phyloP scores from a whole-genome alignment of 2,113 vertebrate genomes.

The Dipodomys ordii region DNA sequence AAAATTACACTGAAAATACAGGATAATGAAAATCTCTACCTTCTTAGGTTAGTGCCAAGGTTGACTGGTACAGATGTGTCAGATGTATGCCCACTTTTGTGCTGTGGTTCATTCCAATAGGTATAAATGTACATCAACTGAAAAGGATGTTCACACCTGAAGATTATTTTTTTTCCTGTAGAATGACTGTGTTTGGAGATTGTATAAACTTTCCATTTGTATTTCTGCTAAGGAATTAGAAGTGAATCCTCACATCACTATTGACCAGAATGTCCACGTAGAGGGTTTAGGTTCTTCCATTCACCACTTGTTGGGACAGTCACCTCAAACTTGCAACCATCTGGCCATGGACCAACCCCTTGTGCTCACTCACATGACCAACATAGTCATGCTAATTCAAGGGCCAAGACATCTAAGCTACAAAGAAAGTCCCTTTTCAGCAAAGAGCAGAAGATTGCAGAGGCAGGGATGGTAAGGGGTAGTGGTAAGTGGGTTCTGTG shows the following conservation, averaged over 20 bases:
- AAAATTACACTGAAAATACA: background rate
- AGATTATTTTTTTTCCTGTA: background rate
- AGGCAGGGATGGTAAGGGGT: too few species aligned
- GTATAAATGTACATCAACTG: background rate
- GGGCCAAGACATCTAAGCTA: background rate
- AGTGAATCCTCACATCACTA: background rate
- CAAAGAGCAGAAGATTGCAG: background rate
- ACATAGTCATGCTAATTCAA: background rate
- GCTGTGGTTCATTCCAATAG: accelerated
- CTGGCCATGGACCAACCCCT: background rate
- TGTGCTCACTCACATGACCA: background rate
- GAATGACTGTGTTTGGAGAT: background rate
- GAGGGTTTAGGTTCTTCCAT: too few species aligned
- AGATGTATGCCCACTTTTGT: accelerated
- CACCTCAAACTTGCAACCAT: background rate
- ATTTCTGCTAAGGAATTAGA: background rate
- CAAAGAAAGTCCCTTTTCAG: background rate
- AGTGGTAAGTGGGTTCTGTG: too few species aligned
- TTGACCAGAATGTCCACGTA: background rate
- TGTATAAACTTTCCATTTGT: background rate
- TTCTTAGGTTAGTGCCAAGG: background rate
- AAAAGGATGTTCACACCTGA: background rate
- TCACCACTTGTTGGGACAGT: background rate
- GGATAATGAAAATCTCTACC: background rate
- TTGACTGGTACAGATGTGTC: background rate